Evolutionary conservation across 2,888 invertebrate genomes (phyloP).

Genomic region (Carcina quercana): DNA sequence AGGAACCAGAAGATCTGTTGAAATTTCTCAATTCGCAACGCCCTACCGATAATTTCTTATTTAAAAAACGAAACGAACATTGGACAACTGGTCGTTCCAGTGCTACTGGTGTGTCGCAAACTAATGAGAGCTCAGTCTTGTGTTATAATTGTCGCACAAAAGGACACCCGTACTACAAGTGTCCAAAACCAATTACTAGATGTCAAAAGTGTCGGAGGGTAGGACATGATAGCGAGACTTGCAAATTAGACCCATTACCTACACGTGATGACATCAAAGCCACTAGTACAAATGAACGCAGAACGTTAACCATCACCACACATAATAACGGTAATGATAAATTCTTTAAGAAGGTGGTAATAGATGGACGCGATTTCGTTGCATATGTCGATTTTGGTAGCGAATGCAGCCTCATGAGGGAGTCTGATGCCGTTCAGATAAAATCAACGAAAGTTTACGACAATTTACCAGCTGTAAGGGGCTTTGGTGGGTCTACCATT

Average conservation of each 20-base stretch:
- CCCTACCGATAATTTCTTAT: neutral
- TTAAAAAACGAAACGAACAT: neutral
- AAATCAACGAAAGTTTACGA: neutral
- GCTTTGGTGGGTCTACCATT: slow-evolving; percentile 7
- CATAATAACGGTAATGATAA: slow-evolving; percentile 1
- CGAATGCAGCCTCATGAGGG: slow-evolving; percentile 2
- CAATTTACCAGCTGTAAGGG: slow-evolving; percentile 4
- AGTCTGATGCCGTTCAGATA: neutral
- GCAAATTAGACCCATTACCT: neutral
- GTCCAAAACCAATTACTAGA: slow-evolving; percentile 5
- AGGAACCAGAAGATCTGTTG: slow-evolving; percentile 15
- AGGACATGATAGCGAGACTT: slow-evolving; percentile 2
- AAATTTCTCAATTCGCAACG: slow-evolving; percentile 7
- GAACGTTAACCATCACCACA: neutral
- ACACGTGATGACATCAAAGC: too few species aligned
- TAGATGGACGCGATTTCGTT: neutral
- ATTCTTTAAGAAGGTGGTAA: slow-evolving; percentile 1
- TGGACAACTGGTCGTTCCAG: neutral
- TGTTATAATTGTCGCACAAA: slow-evolving; percentile 5
- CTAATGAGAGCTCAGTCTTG: too few species aligned
- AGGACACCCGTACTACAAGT: slow-evolving; percentile 4
- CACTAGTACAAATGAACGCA: neutral
- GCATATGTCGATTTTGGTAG: slow-evolving; percentile 7
- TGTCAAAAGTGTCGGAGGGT: slow-evolving; percentile 5
- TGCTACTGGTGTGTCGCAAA: neutral